phyloP scores from a whole-genome alignment of 1,140 invertebrate species.

The Zophobas atratus region DNA sequence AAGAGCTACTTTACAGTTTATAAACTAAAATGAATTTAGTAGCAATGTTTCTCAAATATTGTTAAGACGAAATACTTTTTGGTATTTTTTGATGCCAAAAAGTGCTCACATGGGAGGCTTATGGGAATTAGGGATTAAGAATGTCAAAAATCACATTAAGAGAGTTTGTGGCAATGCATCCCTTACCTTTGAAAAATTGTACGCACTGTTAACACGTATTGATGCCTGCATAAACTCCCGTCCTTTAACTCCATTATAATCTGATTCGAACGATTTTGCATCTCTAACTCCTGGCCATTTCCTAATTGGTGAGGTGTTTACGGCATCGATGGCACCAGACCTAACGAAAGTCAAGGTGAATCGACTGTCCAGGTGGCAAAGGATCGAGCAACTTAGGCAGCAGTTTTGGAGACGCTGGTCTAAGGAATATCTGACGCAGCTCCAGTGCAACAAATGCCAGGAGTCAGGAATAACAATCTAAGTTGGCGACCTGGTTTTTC shows the following conservation, averaged over 20 bases:
- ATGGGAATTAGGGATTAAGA: too few relatives aligned
- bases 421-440: slow-evolving; percentile 52
- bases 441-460: slow-evolving; percentile 57
- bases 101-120: too few relatives aligned
- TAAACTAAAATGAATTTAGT: too few relatives aligned
- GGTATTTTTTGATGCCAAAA: too few relatives aligned
- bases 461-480: not conserved
- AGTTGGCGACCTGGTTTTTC: slow-evolving; percentile 2
- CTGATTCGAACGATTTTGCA: slow-evolving; percentile 55
- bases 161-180: too few relatives aligned
- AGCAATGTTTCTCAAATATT: too few relatives aligned
- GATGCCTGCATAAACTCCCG: slow-evolving; percentile 25
- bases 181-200: slow-evolving; percentile 46
- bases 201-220: slow-evolving; percentile 39
- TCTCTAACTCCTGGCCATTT: slow-evolving; percentile 63
- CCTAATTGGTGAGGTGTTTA: slow-evolving; percentile 52
- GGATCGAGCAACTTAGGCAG: slow-evolving; percentile 54
- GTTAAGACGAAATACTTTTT: too few relatives aligned
- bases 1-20: too few relatives aligned
- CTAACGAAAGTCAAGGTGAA: slow-evolving; percentile 41
- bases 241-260: slow-evolving; percentile 51
- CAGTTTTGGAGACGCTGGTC: slow-evolving; percentile 58
- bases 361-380: slow-evolving; percentile 58
- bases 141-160: too few relatives aligned
- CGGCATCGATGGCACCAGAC: slow-evolving; percentile 45